Conservation (phyloP, 2,888 invertebrate genomes). For the Sicus ferrugineus region DNA sequence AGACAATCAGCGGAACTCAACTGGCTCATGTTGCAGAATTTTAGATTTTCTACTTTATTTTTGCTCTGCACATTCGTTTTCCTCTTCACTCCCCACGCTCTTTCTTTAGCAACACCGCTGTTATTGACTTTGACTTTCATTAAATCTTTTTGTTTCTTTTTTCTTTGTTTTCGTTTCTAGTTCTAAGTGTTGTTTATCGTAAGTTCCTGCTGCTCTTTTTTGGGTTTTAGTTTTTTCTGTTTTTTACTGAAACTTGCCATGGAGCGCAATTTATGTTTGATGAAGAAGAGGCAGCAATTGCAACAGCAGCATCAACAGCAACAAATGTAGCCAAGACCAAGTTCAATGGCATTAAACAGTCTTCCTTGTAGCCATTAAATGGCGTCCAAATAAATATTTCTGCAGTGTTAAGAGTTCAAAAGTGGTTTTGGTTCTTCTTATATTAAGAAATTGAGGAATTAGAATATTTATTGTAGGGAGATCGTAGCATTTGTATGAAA, state of each 20-base stretch:
- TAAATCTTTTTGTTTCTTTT: background rate
- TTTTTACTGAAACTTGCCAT: background rate
- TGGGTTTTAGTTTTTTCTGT: too few relatives aligned
- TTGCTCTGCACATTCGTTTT: background rate
- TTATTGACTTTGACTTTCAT: background rate
- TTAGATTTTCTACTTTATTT: too few relatives aligned
- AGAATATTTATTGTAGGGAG: too few relatives aligned
- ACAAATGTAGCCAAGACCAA: slow-evolving; percentile 46
- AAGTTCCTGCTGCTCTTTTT: too few relatives aligned
- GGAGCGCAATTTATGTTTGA: background rate
- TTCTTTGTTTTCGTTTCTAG: too few relatives aligned
- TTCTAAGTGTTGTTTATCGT: too few relatives aligned
- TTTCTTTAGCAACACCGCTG: background rate
- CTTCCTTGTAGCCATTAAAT: slow-evolving; percentile 1
- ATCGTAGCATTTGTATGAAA: too few relatives aligned
- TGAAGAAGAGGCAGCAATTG: background rate
- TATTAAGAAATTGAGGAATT: too few relatives aligned
- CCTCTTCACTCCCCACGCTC: background rate
- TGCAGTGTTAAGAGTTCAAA: background rate
- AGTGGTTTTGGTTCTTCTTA: too few relatives aligned
- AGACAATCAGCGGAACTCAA: too few relatives aligned
- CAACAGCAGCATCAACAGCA: background rate
- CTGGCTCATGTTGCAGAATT: background rate
- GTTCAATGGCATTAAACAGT: slow-evolving; percentile 53
- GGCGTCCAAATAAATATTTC: too few relatives aligned